Evolutionary conservation across 2,888 invertebrate genomes (phyloP).

Genomic region (Neocrepidodera transversa): DNA sequence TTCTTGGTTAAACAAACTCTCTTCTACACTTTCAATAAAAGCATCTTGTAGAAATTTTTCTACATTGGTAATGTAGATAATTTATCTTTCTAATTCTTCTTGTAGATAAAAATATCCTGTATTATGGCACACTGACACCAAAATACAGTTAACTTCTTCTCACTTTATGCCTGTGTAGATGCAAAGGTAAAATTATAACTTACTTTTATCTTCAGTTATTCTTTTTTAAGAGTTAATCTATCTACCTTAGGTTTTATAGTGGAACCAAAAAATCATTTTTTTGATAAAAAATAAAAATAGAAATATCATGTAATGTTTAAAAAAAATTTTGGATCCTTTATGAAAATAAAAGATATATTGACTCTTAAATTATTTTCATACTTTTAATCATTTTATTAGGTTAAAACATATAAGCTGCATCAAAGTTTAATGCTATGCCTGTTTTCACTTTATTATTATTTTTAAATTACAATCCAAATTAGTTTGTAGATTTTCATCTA

Average conservation of each 20-base stretch:
- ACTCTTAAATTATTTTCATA: too few relatives aligned
- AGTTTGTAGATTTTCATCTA: not conserved
- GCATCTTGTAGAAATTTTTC: constrained; percentile 41
- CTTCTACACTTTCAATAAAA: constrained; percentile 38
- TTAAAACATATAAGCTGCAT: not conserved
- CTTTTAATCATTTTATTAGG: constrained; percentile 1
- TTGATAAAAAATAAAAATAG: too few relatives aligned
- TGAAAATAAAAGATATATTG: too few relatives aligned
- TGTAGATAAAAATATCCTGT: constrained; percentile 36
- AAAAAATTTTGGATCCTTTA: too few relatives aligned
- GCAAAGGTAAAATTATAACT: constrained; percentile 36
- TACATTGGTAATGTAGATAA: constrained; percentile 24
- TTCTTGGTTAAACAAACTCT: constrained; percentile 37
- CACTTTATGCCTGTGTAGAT: constrained; percentile 46
- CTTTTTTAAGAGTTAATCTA: too few relatives aligned
- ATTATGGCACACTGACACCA: constrained; percentile 39
- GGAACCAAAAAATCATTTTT: too few relatives aligned
- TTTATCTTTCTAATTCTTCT: constrained; percentile 27
- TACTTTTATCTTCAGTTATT: constrained; percentile 16
- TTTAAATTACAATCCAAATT: not conserved
- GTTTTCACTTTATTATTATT: constrained; percentile 9
- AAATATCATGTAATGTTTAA: too few relatives aligned
- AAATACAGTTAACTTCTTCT: constrained; percentile 42
- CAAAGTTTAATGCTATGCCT: constrained; percentile 4
- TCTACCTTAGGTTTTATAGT: too few relatives aligned